Percentiles rank a stretch among this genome's conserved stretches.
Evolutionary conservation across 2,113 vertebrate species (phyloP).

Genomic region (Microcebus griseorufus): DNA sequence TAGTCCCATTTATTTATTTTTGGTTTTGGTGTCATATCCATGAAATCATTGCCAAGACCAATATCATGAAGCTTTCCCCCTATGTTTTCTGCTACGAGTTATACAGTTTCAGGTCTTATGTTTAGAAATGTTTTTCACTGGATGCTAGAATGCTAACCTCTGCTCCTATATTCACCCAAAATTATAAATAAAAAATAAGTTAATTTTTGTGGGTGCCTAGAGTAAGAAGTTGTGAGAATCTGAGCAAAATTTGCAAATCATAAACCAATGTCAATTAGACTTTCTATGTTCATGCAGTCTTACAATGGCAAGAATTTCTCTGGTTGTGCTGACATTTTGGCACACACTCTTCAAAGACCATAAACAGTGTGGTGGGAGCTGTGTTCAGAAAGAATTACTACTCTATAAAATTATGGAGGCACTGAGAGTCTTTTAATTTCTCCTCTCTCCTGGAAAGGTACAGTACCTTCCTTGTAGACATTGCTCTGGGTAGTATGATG

Average conservation of each 20-base stretch:
- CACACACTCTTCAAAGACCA: constrained; percentile 21
- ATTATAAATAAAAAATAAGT: neutral
- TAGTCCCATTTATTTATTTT: neutral
- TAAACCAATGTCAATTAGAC: neutral
- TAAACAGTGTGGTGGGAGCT: constrained; percentile 49
- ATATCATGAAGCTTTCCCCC: neutral
- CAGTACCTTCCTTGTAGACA: neutral
- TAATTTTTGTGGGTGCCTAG: neutral
- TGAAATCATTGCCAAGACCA: neutral
- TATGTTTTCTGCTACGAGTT: neutral
- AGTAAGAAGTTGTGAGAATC: neutral
- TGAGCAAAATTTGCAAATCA: constrained; percentile 24
- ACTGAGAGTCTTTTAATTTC: constrained; percentile 1
- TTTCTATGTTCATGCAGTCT: constrained; percentile 37
- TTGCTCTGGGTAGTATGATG: neutral
- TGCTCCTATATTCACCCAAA: constrained; percentile 20
- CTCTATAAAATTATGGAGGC: constrained; percentile 28
- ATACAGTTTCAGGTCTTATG: neutral
- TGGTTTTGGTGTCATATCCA: neutral
- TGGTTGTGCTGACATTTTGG: constrained; percentile 23
- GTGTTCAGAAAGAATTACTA: constrained; percentile 29
- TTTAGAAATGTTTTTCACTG: constrained; percentile 50
- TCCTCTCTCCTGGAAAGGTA: constrained; percentile 41
- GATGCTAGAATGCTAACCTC: constrained; percentile 3
- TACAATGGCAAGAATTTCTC: constrained; percentile 18